These are phyloP conservation scores for Cryptops parisi DNA, from an alignment of 2,888 invertebrate genomes.

Conservation along the genomic window DNA sequence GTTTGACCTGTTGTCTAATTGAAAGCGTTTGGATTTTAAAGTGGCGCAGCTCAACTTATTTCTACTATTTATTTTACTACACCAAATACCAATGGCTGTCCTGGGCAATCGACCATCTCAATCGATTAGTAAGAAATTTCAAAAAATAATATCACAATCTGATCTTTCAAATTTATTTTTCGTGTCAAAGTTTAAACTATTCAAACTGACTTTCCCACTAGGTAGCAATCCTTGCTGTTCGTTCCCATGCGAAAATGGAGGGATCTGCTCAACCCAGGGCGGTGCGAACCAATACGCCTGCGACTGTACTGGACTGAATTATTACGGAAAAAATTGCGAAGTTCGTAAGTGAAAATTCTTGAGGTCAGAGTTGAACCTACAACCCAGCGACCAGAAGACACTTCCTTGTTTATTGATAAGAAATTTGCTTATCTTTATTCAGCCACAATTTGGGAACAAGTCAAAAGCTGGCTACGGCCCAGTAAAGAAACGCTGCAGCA, in stretches of 20 bases:
- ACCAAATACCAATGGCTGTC: too few relatives aligned
- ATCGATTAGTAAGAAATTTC: too few relatives aligned
- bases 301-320: slow-evolving; percentile 30
- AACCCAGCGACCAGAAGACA: neutral
- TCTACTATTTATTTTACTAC: neutral
- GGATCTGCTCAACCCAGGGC: slow-evolving; percentile 29
- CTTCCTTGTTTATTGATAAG: neutral
- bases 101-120: neutral
- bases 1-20: neutral
- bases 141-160: too few relatives aligned
- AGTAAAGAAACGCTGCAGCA: slow-evolving; percentile 24
- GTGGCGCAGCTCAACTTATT: neutral
- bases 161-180: too few relatives aligned
- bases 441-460: slow-evolving; percentile 4
- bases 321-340: slow-evolving; percentile 30
- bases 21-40: neutral
- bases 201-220: slow-evolving; percentile 3
- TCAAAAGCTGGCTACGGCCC: slow-evolving; percentile 23
- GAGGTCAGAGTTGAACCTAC: too few relatives aligned
- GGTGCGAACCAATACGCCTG: slow-evolving; percentile 27
- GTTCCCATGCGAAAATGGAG: slow-evolving; percentile 32
- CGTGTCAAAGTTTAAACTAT: neutral
- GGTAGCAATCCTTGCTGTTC: slow-evolving; percentile 30
- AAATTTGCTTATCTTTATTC: neutral
- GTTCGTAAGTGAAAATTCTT: slow-evolving; percentile 27